Base-by-base conservation (phyloP, 2,888 invertebrate genomes). In the Diloba caeruleocephala region DNA sequence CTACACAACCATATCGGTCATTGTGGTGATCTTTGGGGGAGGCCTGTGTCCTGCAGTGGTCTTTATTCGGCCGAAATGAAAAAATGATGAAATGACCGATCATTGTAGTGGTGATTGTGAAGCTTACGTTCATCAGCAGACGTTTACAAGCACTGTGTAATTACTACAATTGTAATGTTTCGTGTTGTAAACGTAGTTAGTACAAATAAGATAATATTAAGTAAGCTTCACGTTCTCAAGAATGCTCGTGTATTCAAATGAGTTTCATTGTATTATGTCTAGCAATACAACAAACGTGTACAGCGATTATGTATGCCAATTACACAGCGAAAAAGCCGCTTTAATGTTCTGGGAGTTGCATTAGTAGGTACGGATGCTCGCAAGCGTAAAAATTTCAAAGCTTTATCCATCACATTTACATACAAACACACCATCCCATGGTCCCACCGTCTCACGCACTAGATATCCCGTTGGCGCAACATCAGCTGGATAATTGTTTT, bases 401-500 rank as follows among this genome's bases (percentile, higher is more conserved):
- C 52, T 50, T 32, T 62, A 52, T 34, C 17, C 48, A 39, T 39
- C 53, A 44, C 49, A 65, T 73, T 74, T 66, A 52, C 58, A 63
- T 61, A 75, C 71, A 71, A 68, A 68, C 60, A 56, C 38, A 26
- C 15, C 29, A 42, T 51, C 37, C 46, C 46, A 57, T 61, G 57
- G 32, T 33, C n/a, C 39, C 39, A 23, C n/a, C 33, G 45, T 72
- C 74, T 63, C 73, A 73, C 67, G 67, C 60, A 66, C 58, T 64
- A 56, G 48, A 67, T 62, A 46, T 71, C 66, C 73, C 79, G 72
- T 77, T 74, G 74, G 68, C 64, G 71, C 68, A 71, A 74, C 79
- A 71, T 71, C 74, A 74, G 74, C 66, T 66, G 76, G 76, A 80
- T 84, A 86, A 87, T 87, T 85, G 83, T 85, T 86, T 79, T 70